Evolutionary conservation across 2,797 vertebrate genomes (phyloP).

Genomic region (Heterohyrax brucei): DNA sequence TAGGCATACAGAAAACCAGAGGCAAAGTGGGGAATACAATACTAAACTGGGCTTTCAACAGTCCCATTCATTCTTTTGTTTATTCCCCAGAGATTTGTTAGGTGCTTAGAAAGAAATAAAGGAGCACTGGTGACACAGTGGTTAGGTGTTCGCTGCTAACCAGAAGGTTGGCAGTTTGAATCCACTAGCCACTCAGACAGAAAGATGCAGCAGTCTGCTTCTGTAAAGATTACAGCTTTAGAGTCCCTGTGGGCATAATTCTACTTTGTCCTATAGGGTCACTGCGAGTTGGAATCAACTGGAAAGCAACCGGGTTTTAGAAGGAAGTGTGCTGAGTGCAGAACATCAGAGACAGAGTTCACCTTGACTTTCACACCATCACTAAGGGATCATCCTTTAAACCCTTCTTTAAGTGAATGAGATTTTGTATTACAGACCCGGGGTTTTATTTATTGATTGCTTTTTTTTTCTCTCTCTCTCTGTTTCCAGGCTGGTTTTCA

Average conservation of each 20-base stretch:
- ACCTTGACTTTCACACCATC: neutral
- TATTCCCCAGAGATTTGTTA: constrained; percentile 9
- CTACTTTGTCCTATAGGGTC: neutral
- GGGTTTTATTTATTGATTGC: neutral
- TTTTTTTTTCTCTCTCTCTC: neutral
- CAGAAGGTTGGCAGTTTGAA: neutral
- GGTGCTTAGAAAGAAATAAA: constrained; percentile 12
- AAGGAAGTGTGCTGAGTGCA: neutral
- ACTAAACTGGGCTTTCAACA: neutral
- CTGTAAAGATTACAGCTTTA: neutral
- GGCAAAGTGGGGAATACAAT: neutral
- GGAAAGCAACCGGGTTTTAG: neutral
- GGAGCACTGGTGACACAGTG: neutral
- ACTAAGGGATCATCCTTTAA: constrained; percentile 13
- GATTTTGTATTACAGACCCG: constrained; percentile 4
- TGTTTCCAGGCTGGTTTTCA: constrained; percentile 47
- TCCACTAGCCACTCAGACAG: neutral
- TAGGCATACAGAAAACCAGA: constrained; percentile 18
- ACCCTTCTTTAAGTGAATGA: constrained; percentile 42
- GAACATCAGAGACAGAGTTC: neutral
- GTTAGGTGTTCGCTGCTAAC: neutral
- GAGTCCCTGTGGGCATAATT: neutral
- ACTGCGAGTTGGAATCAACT: neutral
- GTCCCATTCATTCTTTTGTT: neutral
- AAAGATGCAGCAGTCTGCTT: neutral